Evolutionary conservation across 2,888 invertebrate genomes (phyloP), one percentile per base, ranked within the genome.

Genomic region (Drosophila mercatorum): DNA sequence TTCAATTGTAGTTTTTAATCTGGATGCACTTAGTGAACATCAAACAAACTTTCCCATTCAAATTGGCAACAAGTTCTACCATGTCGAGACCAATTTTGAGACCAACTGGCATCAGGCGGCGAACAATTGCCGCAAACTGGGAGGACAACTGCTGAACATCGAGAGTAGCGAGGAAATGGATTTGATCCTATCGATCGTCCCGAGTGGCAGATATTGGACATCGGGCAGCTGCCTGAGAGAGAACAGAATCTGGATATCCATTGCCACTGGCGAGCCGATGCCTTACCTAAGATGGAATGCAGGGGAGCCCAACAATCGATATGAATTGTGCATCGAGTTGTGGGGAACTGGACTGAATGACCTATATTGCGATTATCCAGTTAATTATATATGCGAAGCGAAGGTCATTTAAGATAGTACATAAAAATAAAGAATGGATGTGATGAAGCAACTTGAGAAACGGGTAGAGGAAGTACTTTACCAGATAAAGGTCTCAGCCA

Each of bases 31-130:
- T 3, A n/a, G 0, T 14, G 38, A 1, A 5, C 11, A 14, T 22
- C 0, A 22, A 14, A 63, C 8, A 8, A 65, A 59, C 10, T 75
- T 75, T 12, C 44, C 60, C 8, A 10, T 44, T 44, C 76, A 75
- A 72, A 57, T 76, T 51, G 77, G 68, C 31, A 72, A 63, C 5
- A 76, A 76, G 22, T 58, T 66, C 5, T 76, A 76, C n/a, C 52
- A 53, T 3, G 12, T 68, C 8, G 60, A 57, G 8, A 10, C 5
- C 6, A 1, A 31, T 0, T 1, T 11, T 26, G 10, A 1, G 6
- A 28, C 28, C 6, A 78, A 36, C 22, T 78, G 78, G 74, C 47
- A 36, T 52, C 34, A 60, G 41, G 78, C 77, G 0, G 59, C 49
- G 0, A 22, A 68, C 36, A 57, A 34, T 28, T 77, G 78, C 26